Base-by-base conservation (phyloP, 1,140 invertebrate species). In the Ptiloglossa arizonensis region DNA sequence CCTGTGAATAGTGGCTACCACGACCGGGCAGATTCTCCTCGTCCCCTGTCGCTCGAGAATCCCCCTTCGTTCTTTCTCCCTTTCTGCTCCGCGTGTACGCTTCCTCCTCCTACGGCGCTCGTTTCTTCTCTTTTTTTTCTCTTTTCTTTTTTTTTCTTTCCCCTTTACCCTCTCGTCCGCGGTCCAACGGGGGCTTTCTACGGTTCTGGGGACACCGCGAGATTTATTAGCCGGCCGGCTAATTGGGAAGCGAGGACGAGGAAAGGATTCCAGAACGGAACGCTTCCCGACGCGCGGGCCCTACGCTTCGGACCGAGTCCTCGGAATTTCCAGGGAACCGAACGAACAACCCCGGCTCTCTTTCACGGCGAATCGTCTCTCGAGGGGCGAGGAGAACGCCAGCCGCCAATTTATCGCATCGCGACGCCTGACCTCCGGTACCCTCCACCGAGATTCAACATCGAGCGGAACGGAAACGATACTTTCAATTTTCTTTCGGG, bases 151-250 rank as follows among this genome's bases (percentile, higher is more conserved):
- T 52, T 52, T 56, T 24, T 59, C 9, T 13, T 41, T 44, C 44
- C 38, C 29, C 57, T 68, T 44, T 66, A 64, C 56, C 44, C 29
- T 76, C n/a, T 41, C 29, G 44, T 27, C n/a, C 74, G 15, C 44
- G 46, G 44, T 35, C 57, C 35, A 24, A 38, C 24, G 5, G 35
- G 46, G 27, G 48, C 80, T 79, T 57, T 72, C 81, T 63, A 56
- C 50, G 54, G 62, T 72, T 76, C 77, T 63, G 82, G 48, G 62
- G 75, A 82, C 83, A 56, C 67, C 67, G 79, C 50, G 68, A 85
- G 84, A 86, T 86, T 86, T 86, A 86, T 86, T 86, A 86, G 83
- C 84, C 66, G 48, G 41, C 67, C 70, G 59, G 83, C 71, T 85
- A 85, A 86, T 85, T 86, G 82, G 84, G 80, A 85, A 80, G 74